Conservation (phyloP, 2,113 vertebrate species). For the Girardinichthys multiradiatus region DNA sequence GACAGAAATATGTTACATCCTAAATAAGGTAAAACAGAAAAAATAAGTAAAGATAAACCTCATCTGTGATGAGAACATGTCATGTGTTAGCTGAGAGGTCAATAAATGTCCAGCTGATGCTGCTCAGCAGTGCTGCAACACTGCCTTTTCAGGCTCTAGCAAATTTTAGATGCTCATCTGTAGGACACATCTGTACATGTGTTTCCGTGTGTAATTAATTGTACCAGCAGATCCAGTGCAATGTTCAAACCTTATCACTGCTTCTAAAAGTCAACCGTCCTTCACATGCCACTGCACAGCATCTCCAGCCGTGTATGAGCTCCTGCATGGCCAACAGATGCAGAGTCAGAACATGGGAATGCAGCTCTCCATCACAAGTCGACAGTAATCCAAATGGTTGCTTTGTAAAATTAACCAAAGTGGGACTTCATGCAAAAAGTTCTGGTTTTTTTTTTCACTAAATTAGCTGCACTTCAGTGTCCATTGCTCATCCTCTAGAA, state of each 20-base stretch:
- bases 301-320: slow-evolving; percentile 11
- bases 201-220: slow-evolving; percentile 7
- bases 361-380: neutral
- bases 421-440: slow-evolving; percentile 5
- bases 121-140: slow-evolving; percentile 38
- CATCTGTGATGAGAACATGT: slow-evolving; percentile 30
- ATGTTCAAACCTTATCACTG: slow-evolving; percentile 17
- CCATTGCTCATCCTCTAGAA: neutral
- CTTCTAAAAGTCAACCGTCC: no score
- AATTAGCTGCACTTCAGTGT: neutral
- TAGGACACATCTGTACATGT: slow-evolving; percentile 9
- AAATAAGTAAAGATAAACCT: slow-evolving; percentile 6
- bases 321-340: neutral
- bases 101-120: slow-evolving; percentile 44
- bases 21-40: neutral
- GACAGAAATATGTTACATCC: neutral
- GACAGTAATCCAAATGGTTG: slow-evolving; percentile 42
- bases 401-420: slow-evolving; percentile 1
- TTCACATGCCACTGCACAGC: neutral
- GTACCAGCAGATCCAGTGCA: neutral
- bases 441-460: no score
- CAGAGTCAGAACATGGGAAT: slow-evolving; percentile 8
- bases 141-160: slow-evolving; percentile 36
- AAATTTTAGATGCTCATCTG: slow-evolving; percentile 33
- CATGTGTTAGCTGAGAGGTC: slow-evolving; percentile 43